A percentile compares a stretch with the other conserved stretches of the same genome.
phyloP scores from a whole-genome alignment of 1,140 invertebrate genomes.

The Bombus confusus region DNA sequence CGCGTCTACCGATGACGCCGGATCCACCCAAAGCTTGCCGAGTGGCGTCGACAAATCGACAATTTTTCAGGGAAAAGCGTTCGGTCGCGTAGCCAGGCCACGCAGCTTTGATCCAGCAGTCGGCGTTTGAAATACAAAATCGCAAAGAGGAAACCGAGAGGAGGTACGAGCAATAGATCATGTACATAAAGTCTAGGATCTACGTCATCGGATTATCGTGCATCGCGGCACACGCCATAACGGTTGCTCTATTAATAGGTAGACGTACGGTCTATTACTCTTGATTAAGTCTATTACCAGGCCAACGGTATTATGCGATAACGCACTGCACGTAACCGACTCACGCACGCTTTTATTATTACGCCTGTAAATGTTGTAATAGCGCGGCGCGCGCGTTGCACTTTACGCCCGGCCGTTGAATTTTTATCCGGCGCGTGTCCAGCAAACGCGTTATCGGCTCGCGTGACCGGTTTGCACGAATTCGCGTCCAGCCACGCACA shows the following conservation, averaged over 20 bases:
- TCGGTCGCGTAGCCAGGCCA: no score
- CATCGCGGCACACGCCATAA: conserved; percentile 54
- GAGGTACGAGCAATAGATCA: no score
- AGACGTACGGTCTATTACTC: conserved; percentile 70
- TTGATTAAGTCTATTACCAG: conserved; percentile 72
- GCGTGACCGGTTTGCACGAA: conserved; percentile 25
- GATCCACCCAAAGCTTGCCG: no score
- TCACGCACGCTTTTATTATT: conserved; percentile 30
- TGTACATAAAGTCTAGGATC: neutral
- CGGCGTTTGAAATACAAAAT: no score
- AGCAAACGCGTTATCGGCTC: neutral
- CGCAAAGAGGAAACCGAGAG: neutral
- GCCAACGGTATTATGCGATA: conserved; percentile 64
- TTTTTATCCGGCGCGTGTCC: neutral
- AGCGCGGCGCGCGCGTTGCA: conserved; percentile 10
- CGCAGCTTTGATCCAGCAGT: no score
- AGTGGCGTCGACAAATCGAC: no score
- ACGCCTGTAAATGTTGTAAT: conserved; percentile 47
- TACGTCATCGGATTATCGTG: conserved; percentile 52
- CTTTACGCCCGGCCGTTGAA: neutral
- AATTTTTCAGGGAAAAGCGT: no score
- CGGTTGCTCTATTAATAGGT: conserved; percentile 70
- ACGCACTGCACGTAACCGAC: conserved; percentile 52
- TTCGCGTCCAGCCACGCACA: neutral
- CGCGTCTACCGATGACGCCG: no score